Conservation (phyloP, 2,113 vertebrate species). For the Talpa occidentalis region DNA sequence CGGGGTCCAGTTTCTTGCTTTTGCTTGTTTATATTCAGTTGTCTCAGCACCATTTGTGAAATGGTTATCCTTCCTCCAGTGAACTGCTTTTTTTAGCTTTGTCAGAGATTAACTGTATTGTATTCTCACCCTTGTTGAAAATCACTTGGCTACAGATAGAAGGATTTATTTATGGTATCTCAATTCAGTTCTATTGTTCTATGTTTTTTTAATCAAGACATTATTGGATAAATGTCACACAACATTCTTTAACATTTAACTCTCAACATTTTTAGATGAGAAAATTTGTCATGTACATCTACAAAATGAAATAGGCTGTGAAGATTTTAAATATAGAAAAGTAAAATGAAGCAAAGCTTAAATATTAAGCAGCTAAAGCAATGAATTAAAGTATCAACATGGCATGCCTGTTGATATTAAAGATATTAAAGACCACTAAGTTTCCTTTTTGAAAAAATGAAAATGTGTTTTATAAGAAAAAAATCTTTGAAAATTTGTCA, state of each 20-base stretch:
- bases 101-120: neutral
- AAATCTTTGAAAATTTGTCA: constrained; percentile 1
- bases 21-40: neutral
- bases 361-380: constrained; percentile 93
- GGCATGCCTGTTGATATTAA: too few species aligned
- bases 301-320: constrained; percentile 89
- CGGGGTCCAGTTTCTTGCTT: neutral
- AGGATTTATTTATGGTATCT: neutral
- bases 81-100: constrained; percentile 6
- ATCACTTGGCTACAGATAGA: neutral
- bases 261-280: constrained; percentile 87
- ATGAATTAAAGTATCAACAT: constrained; percentile 86
- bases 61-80: neutral
- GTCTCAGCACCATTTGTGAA: constrained; percentile 4
- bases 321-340: constrained; percentile 87
- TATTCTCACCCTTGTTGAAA: neutral
- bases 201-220: constrained; percentile 83
- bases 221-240: constrained; percentile 91
- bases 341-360: constrained; percentile 90
- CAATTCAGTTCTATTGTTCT: neutral
- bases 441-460: constrained; percentile 82
- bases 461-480: constrained; percentile 76
- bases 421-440: constrained; percentile 85
- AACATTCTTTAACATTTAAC: constrained; percentile 90
- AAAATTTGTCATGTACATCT: constrained; percentile 88